Percentiles rank a stretch among this genome's conserved stretches.
Evolutionary conservation across 2,888 invertebrate species (phyloP).

Genomic region (Antitype chi): DNA sequence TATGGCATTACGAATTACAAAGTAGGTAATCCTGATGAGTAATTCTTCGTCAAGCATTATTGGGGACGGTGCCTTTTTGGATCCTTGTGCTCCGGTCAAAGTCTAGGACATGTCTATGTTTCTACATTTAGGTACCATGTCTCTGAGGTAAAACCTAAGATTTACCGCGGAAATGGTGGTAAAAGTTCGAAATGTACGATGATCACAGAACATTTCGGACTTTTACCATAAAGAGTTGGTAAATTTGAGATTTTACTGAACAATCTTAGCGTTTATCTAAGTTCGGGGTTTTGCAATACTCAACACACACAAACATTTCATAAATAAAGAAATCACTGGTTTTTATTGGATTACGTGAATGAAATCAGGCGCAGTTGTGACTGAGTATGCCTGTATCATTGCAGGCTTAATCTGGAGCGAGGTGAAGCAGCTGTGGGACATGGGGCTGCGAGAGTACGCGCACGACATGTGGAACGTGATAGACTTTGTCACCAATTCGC

Average conservation of each 20-base stretch:
- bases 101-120: too few relatives aligned
- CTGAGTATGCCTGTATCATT: not conserved
- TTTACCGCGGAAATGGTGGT: not conserved
- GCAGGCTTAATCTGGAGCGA: constrained; percentile 99
- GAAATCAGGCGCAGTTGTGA: not conserved
- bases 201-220: not conserved
- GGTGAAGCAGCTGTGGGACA: constrained; percentile 99
- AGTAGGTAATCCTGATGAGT: too few relatives aligned
- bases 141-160: not conserved
- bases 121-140: too few relatives aligned
- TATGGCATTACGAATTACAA: too few relatives aligned
- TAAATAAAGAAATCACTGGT: not conserved
- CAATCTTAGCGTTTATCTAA: too few relatives aligned
- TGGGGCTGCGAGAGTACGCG: constrained; percentile 98
- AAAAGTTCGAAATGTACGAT: not conserved
- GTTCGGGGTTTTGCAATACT: too few relatives aligned
- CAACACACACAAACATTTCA: not conserved
- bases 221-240: not conserved
- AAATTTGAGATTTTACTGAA: too few relatives aligned
- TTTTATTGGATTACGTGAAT: not conserved
- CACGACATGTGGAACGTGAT: constrained; percentile 99
- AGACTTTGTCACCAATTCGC: constrained; percentile 99
- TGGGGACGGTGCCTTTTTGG: too few relatives aligned
- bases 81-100: too few relatives aligned
- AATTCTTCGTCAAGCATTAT: too few relatives aligned